A percentile compares a stretch with the other conserved stretches of the same genome.
phyloP scores from a whole-genome alignment of 2,113 vertebrate genomes.

The Malurus elegans region DNA sequence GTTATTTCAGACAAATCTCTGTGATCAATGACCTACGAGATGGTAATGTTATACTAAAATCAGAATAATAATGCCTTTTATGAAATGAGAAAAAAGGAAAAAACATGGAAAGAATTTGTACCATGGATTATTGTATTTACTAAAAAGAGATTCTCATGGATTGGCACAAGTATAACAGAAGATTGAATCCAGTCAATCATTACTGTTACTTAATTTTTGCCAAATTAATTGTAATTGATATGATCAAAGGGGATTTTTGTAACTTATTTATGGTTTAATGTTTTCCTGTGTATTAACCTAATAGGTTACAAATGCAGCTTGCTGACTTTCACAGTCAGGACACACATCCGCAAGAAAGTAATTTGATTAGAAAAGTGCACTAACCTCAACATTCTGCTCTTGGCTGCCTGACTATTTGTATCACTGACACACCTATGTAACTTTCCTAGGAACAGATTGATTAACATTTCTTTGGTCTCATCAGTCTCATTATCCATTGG shows the following conservation, averaged over 20 bases:
- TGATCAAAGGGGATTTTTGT: neutral
- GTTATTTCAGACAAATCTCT: neutral
- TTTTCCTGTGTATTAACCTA: neutral
- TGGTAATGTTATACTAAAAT: neutral
- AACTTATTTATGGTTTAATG: neutral
- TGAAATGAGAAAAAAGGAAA: neutral
- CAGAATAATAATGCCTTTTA: neutral
- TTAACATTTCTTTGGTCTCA: neutral
- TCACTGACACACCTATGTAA: neutral
- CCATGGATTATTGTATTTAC: neutral
- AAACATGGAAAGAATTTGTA: neutral
- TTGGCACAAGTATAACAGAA: neutral
- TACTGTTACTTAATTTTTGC: neutral
- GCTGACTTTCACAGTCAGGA: neutral
- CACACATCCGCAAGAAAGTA: neutral
- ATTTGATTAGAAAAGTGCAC: neutral
- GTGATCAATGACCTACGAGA: neutral
- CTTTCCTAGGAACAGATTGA: neutral
- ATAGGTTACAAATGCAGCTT: neutral
- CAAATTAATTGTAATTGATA: neutral
- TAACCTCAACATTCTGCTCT: neutral
- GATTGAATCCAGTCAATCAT: neutral
- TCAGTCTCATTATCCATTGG: neutral
- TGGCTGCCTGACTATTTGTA: neutral
- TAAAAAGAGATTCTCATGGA: neutral